Evolutionary conservation across 37 sponge, comb jelly and placozoan genomes (phyloP), one percentile per base, ranked within the genome.

Genomic region (Halisarca cf. caerulea): DNA sequence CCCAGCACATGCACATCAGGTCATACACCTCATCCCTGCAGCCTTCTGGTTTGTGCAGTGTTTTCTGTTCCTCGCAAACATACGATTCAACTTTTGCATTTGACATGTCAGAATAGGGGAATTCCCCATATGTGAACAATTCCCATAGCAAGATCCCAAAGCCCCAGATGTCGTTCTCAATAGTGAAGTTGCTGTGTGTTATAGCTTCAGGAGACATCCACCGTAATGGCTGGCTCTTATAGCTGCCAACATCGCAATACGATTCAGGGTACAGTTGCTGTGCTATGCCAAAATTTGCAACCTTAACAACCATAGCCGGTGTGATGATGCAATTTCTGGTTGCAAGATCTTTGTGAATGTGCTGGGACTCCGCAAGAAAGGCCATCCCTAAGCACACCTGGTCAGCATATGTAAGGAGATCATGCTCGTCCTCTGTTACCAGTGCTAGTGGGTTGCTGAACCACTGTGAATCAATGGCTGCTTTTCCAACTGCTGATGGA

Each of bases 181-280:
- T 87, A 1, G 93, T 87, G 81, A 86, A 92, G 0, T 79, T 51
- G 58, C 51, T 41, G 20, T 20, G 58, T 36, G 66, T 61, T 11
- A 92, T 66, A 7, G 90, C 66, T 53, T 92, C 93, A 27, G 85
- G 82, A 59, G 90, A 25, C 93, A 92, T 89, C 93, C 93, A 92
- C 0, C 93, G 66, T 18, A 92, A 54, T 0, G 93, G 93, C 7
- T 58, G 54, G 25, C 27, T 64, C 18, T 20, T 86, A 8, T 51
- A 41, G 7, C 77, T 64, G 21, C 44, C 44, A 4, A 85, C 44
- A 3, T 68, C 57, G 53, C 59, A 81, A 38, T 92, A 92, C 0
- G 90, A 87, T 42, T 92, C 87, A 11, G 93, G 90, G 72, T 89
- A 92, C 40, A 83, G 14, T 27, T 47, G 42, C 17, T 82, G 80